Base-by-base conservation (phyloP, 2,113 vertebrate species). In the Cyprinodon brontotheroides region DNA sequence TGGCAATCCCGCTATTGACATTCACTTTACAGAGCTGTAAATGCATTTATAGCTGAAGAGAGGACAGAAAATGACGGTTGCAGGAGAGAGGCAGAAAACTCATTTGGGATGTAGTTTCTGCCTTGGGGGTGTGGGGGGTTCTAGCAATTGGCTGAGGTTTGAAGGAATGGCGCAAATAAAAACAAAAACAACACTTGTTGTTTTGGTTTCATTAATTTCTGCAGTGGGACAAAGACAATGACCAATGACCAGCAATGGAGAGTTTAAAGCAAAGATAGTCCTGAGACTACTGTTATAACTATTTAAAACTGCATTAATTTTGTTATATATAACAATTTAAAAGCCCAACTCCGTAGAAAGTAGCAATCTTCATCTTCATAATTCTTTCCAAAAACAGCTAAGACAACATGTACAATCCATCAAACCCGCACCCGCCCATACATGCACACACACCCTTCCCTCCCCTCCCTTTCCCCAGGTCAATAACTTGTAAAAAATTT, bases 401-500 rank as follows among this genome's bases (percentile, higher is more conserved):
- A 50, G 79, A 85, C 80, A 68, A 61, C 61, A 63, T 6, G 40
- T 69, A 22, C 47, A 14, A 15, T 48, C 81, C 70, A 72, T 71
- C 48, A 70, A 79, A 71, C 77, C 78, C 62, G 67, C 72, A 61
- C 36, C 29, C 29, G 1, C 4, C 22, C 22, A 60, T 8, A 61
- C 11, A 15, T 8, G 11, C 38, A 36, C 11, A 65, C 70, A 48
- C 68, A 4, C 75, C 20, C 29, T 29, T 29, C 29, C 29, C 29
- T 68, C 29, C 68, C 72, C 63, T 43, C 80, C 80, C 64, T 76
- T 75, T 82, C 82, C 77, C 74, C 78, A 77, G 87, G 89, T 93
- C 94, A 94, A 94, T 94, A 94, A 89, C 91, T 89, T 91, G 90
- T 90, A 93, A 94, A 91, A 29, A 88, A 92, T 93, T 93, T 92